Percentiles rank a stretch among this genome's conserved stretches.
Conservation (phyloP, 2,888 invertebrate genomes). For the Diaphora mendica region DNA sequence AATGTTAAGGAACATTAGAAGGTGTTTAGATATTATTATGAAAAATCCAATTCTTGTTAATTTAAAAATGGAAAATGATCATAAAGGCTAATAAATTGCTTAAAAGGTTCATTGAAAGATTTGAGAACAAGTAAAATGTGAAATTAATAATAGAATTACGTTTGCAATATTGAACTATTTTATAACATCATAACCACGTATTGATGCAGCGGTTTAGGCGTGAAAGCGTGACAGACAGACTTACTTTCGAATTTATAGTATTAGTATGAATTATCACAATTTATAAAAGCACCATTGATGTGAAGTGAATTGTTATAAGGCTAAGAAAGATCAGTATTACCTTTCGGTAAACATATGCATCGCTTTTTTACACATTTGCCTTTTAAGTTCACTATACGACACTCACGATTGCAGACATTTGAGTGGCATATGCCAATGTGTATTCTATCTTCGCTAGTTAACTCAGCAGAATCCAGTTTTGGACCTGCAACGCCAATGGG, state of each 20-base stretch:
- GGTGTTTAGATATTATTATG: neutral
- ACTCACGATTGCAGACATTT: neutral
- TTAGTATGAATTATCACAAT: too few relatives aligned
- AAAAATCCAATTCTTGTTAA: neutral
- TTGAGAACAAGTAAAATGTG: too few relatives aligned
- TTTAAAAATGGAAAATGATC: neutral
- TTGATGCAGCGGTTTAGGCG: too few relatives aligned
- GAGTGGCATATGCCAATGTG: neutral
- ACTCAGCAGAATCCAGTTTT: neutral
- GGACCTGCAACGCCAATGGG: neutral
- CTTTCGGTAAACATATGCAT: neutral
- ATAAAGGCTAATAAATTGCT: neutral
- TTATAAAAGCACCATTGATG: too few relatives aligned
- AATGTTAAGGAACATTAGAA: neutral
- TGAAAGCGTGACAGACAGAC: too few relatives aligned
- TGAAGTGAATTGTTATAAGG: neutral
- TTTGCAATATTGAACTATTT: too few relatives aligned
- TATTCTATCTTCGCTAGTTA: neutral
- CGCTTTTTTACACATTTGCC: slow-evolving; percentile 1
- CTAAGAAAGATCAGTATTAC: neutral
- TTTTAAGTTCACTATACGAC: neutral
- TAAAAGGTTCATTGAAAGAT: too few relatives aligned
- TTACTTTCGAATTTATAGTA: too few relatives aligned
- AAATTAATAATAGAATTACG: too few relatives aligned
- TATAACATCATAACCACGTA: too few relatives aligned